Percentiles rank a stretch among this genome's conserved stretches.
Conservation (phyloP, 2,888 invertebrate genomes). For the Drosophila parthenogenetica region DNA sequence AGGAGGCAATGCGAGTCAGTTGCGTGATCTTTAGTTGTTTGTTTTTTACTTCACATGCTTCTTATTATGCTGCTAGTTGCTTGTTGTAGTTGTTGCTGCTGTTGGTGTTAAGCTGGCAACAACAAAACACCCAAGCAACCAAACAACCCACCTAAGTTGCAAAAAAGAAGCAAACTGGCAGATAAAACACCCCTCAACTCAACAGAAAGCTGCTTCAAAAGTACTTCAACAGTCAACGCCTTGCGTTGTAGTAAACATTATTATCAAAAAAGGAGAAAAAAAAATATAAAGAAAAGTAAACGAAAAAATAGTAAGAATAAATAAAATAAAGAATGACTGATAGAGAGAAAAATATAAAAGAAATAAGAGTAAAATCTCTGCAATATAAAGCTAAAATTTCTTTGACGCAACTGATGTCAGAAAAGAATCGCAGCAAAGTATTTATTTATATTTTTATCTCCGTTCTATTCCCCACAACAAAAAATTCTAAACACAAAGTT, state of each 20-base stretch:
- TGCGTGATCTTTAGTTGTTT: conserved; percentile 61
- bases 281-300: conserved; percentile 8
- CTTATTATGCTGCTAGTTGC: conserved; percentile 54
- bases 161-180: conserved; percentile 11
- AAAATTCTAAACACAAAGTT: conserved; percentile 18
- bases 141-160: conserved; percentile 48
- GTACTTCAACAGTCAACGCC: conserved; percentile 70
- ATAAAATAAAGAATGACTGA: conserved; percentile 3
- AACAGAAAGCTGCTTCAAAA: conserved; percentile 45
- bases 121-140: conserved; percentile 36
- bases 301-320: conserved; percentile 11
- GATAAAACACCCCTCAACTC: conserved; percentile 24
- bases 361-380: conserved; percentile 34
- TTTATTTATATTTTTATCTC: conserved; percentile 56
- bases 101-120: conserved; percentile 57
- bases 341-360: neutral
- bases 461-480: neutral
- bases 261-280: conserved; percentile 29
- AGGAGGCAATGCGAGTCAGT: conserved; percentile 27
- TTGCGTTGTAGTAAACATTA: conserved; percentile 47
- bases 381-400: conserved; percentile 19
- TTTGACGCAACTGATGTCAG: conserved; percentile 2
- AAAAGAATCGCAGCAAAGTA: conserved; percentile 34
- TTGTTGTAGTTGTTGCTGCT: conserved; percentile 16
- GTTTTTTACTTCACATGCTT: conserved; percentile 63